phyloP scores from a whole-genome alignment of 2,888 invertebrate species.

The Thecophora atra region DNA sequence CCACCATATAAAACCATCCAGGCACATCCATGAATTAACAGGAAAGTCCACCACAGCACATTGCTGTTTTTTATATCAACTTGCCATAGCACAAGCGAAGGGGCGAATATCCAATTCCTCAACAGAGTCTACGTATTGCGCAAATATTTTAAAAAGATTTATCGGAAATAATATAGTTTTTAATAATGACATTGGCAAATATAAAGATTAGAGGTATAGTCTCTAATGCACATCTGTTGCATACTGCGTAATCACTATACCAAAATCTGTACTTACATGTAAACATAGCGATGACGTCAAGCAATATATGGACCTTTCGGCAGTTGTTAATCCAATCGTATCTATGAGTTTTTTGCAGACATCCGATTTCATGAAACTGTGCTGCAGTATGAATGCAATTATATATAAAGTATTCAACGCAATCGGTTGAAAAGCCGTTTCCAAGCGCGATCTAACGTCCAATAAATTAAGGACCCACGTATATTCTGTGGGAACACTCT shows the following conservation, averaged over 20 bases:
- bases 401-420: conserved; percentile 67
- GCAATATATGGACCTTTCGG: conserved; percentile 67
- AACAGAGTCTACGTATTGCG: conserved; percentile 65
- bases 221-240: no score
- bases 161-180: no score
- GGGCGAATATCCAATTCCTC: conserved; percentile 68
- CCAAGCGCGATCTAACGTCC: conserved; percentile 60
- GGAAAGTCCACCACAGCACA: conserved; percentile 67
- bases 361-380: conserved; percentile 69
- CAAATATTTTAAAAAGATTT: background rate
- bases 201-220: no score
- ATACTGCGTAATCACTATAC: no score
- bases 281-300: conserved; percentile 66
- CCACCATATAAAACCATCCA: conserved; percentile 73
- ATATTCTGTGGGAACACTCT: conserved; percentile 56
- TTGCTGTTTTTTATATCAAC: conserved; percentile 67
- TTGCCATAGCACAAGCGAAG: conserved; percentile 69
- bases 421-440: conserved; percentile 63
- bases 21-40: conserved; percentile 67
- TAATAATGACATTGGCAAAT: no score
- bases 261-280: conserved; percentile 60
- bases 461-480: conserved; percentile 62
- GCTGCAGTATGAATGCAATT: conserved; percentile 70
- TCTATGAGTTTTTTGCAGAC: conserved; percentile 66
- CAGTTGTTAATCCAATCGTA: conserved; percentile 64